These are phyloP conservation scores for Vandiemenella viatica DNA, from an alignment of 2,888 invertebrate genomes.

Conservation along the genomic window DNA sequence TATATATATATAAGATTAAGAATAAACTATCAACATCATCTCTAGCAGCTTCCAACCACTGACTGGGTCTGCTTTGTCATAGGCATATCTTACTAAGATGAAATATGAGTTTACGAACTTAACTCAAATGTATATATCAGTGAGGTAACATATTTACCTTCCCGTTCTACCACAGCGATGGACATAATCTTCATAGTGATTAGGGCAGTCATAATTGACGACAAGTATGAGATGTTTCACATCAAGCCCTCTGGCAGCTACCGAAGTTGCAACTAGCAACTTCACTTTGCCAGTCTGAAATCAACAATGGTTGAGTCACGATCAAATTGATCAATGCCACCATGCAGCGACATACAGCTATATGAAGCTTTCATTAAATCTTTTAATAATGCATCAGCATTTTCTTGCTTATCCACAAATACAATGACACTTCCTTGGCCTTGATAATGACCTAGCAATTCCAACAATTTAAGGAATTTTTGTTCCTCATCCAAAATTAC, in stretches of 20 bases:
- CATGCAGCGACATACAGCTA: conserved; percentile 92
- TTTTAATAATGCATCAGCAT: conserved; percentile 82
- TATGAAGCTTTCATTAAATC: conserved; percentile 95
- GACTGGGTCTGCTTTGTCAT: too few relatives aligned
- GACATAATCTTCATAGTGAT: conserved; percentile 99
- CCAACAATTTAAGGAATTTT: conserved; percentile 92
- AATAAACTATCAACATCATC: too few relatives aligned
- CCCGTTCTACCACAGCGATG: conserved; percentile 90
- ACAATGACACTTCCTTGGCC: conserved; percentile 87
- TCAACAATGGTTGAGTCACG: conserved; percentile 94
- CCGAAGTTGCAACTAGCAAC: conserved; percentile 75
- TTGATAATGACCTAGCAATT: conserved; percentile 89
- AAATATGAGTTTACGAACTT: too few relatives aligned
- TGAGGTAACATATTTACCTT: too few relatives aligned
- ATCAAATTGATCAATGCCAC: conserved; percentile 98
- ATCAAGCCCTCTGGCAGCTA: conserved; percentile 95
- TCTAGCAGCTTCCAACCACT: too few relatives aligned
- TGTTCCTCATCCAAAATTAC: conserved; percentile 89
- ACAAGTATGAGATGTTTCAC: conserved; percentile 95
- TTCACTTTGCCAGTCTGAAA: conserved; percentile 70
- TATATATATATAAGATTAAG: too few relatives aligned
- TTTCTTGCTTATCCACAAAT: conserved; percentile 97
- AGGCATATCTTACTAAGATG: too few relatives aligned
- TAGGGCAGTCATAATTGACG: conserved; percentile 97
- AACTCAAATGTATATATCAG: too few relatives aligned